These are phyloP conservation scores for Camptogramma bilineatum DNA, from an alignment of 2,888 invertebrate genomes.

Conservation along the genomic window DNA sequence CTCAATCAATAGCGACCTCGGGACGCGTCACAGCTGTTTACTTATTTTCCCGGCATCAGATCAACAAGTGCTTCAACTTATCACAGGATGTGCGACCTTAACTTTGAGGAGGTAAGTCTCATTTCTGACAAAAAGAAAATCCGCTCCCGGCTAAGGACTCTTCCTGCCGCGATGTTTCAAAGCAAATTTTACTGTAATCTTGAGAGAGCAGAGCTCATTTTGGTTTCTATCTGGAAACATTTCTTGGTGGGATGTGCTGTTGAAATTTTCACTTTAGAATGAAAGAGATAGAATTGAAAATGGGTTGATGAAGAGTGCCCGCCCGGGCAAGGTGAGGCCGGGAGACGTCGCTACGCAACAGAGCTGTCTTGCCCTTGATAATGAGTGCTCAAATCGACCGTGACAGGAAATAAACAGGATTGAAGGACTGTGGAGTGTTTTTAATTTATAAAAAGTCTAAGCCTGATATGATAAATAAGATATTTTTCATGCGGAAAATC, in stretches of 20 bases:
- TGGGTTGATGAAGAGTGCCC: conserved; percentile 2
- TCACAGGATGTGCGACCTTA: conserved; percentile 20
- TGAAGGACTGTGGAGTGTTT: conserved; percentile 13
- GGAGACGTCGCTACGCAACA: conserved; percentile 42
- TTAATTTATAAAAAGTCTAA: conserved; percentile 4
- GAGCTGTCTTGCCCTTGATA: conserved; percentile 45
- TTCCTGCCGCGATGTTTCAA: conserved; percentile 3
- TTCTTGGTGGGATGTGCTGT: background rate
- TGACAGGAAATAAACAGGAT: conserved; percentile 24
- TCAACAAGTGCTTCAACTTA: conserved; percentile 40
- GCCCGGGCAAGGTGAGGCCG: conserved; percentile 42
- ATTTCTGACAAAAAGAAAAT: conserved; percentile 4
- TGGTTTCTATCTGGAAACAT: background rate
- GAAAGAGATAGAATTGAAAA: conserved; percentile 15
- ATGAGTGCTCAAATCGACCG: conserved; percentile 41
- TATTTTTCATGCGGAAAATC: background rate
- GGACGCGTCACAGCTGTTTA: conserved; percentile 42
- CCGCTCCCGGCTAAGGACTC: conserved; percentile 14
- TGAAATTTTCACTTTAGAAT: conserved; percentile 18
- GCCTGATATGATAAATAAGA: background rate
- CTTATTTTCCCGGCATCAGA: conserved; percentile 35
- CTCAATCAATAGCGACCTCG: conserved; percentile 40
- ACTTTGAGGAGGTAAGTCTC: background rate
- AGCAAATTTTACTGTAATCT: conserved; percentile 8
- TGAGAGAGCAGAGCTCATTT: conserved; percentile 13